Percentiles rank a stretch among this genome's conserved stretches.
phyloP scores from a whole-genome alignment of 2,797 vertebrate species.

The Scomberomorus guttatus region DNA sequence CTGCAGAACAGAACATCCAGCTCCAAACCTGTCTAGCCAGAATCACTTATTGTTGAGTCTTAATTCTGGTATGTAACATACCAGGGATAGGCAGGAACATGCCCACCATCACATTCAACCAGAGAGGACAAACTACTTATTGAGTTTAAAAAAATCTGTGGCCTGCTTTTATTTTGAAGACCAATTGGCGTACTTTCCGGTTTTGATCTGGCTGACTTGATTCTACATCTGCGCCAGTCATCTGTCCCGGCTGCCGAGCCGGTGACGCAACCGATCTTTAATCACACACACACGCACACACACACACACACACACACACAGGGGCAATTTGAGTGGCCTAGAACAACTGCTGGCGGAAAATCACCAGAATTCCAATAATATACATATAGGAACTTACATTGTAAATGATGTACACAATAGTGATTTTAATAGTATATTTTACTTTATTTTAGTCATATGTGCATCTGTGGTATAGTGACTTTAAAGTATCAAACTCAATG shows the following conservation, averaged over 20 bases:
- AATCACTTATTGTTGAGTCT: background rate
- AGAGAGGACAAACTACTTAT: background rate
- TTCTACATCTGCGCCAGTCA: slow-evolving; percentile 69
- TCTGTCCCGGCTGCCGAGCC: slow-evolving; percentile 66
- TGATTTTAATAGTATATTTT: background rate
- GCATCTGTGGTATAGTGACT: background rate
- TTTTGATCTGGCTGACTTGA: slow-evolving; percentile 9
- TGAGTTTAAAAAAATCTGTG: too few species aligned
- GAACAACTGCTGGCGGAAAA: slow-evolving; percentile 23
- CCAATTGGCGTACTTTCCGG: accelerated
- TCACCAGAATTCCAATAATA: slow-evolving; percentile 3
- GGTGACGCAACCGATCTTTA: slow-evolving; percentile 73
- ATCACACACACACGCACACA: slow-evolving; percentile 32
- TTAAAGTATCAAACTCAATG: background rate
- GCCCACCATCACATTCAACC: background rate
- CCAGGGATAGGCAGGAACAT: background rate
- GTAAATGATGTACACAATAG: background rate
- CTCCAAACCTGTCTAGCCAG: background rate
- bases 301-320: background rate
- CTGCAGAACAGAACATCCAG: background rate
- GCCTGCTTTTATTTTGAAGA: slow-evolving; percentile 59
- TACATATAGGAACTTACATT: background rate
- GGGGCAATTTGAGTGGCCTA: slow-evolving; percentile 40
- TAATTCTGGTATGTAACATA: background rate
- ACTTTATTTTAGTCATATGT: background rate